phyloP scores from a whole-genome alignment of 2,797 vertebrate species.

The Zalophus californianus region DNA sequence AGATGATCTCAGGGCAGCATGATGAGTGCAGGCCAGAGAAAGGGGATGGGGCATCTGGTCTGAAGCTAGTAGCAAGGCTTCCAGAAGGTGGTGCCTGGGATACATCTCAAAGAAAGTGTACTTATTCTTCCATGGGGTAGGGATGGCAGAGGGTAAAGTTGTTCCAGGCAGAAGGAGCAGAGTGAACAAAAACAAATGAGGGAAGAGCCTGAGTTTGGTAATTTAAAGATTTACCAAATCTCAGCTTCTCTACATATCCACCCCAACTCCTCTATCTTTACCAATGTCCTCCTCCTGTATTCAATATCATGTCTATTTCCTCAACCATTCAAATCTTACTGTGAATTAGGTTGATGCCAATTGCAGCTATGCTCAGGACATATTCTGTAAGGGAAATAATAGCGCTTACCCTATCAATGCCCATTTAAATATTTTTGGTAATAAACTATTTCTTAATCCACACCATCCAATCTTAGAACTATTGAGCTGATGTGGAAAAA shows the following conservation, averaged over 20 bases:
- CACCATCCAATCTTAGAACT: neutral
- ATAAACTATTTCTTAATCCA: constrained; percentile 9
- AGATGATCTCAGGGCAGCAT: neutral
- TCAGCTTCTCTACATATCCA: neutral
- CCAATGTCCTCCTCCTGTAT: accelerated
- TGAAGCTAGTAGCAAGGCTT: neutral
- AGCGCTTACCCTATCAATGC: neutral
- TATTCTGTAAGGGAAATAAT: constrained; percentile 3
- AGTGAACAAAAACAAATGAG: neutral
- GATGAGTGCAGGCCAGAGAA: neutral
- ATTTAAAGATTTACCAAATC: neutral
- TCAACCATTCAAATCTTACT: neutral
- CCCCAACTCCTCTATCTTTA: neutral
- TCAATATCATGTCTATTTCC: neutral
- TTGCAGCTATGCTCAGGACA: neutral
- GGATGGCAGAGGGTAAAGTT: neutral
- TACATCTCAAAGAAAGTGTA: neutral
- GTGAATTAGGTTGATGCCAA: neutral
- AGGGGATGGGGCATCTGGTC: accelerated
- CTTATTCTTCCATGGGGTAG: accelerated
- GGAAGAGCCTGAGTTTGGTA: neutral
- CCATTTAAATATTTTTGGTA: neutral
- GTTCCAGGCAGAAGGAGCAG: neutral
- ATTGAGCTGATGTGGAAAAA: neutral
- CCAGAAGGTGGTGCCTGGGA: neutral